These are phyloP conservation scores for Sicus ferrugineus DNA, from an alignment of 2,888 invertebrate genomes.

Conservation along the genomic window DNA sequence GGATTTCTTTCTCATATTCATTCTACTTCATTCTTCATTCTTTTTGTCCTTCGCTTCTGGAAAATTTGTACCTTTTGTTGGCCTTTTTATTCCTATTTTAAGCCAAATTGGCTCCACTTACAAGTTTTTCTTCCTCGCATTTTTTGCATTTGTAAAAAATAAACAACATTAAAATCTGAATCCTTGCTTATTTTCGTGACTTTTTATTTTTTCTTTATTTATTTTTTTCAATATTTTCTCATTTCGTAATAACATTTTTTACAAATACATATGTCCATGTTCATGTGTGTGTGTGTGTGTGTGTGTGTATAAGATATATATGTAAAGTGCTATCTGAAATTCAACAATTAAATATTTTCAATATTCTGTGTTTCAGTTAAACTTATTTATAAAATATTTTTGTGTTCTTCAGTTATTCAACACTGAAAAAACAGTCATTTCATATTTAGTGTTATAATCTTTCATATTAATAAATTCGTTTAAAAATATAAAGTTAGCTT, in stretches of 20 bases:
- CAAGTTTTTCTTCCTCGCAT: too few relatives aligned
- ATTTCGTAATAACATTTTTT: not conserved
- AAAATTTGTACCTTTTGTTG: too few relatives aligned
- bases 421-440: slow-evolving; percentile 40
- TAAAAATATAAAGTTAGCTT: slow-evolving; percentile 16
- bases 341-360: slow-evolving; percentile 12
- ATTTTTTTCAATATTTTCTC: not conserved
- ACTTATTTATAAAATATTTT: slow-evolving; percentile 14
- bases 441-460: slow-evolving; percentile 27
- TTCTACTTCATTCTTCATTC: too few relatives aligned
- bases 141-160: too few relatives aligned
- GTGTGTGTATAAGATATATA: not conserved
- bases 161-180: not conserved
- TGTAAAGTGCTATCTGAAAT: not conserved
- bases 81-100: too few relatives aligned
- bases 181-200: slow-evolving; percentile 1
- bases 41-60: too few relatives aligned
- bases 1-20: too few relatives aligned
- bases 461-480: slow-evolving; percentile 1
- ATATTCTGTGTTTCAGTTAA: too few relatives aligned
- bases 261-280: too few relatives aligned
- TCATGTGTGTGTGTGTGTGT: too few relatives aligned
- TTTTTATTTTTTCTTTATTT: slow-evolving; percentile 3
- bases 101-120: too few relatives aligned
- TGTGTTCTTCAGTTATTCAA: not conserved